Evolutionary conservation across 2,888 invertebrate species (phyloP).

Genomic region (Leptinotarsa haldemani): DNA sequence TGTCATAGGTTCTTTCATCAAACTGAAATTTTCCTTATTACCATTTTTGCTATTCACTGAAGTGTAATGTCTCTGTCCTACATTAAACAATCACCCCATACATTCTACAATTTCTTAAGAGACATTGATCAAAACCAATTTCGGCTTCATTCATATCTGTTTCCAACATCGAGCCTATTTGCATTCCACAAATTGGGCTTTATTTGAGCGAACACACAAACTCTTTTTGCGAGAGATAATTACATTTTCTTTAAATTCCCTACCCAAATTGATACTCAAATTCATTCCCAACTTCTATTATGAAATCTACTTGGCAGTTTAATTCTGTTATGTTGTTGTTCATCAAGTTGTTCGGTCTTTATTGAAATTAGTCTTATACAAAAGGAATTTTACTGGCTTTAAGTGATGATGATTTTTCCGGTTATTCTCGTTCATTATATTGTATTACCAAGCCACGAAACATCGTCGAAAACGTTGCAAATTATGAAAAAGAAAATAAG

Average conservation of each 20-base stretch:
- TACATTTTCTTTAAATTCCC: slow-evolving; percentile 33
- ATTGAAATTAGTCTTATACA: slow-evolving; percentile 10
- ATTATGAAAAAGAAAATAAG: neutral
- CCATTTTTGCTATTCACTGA: too few relatives aligned
- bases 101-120: neutral
- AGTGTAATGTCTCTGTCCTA: too few relatives aligned
- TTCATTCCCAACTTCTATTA: slow-evolving; percentile 32
- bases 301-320: slow-evolving; percentile 29
- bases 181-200: slow-evolving; percentile 28
- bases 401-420: slow-evolving; percentile 3
- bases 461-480: neutral
- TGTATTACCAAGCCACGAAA: neutral
- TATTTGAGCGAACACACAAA: slow-evolving; percentile 29
- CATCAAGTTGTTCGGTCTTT: slow-evolving; percentile 8
- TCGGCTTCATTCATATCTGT: neutral
- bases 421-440: neutral
- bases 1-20: too few relatives aligned
- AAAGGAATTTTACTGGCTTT: neutral
- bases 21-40: too few relatives aligned
- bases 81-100: neutral
- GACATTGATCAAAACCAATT: neutral
- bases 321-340: slow-evolving; percentile 30
- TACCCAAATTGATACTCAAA: slow-evolving; percentile 33
- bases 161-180: neutral
- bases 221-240: slow-evolving; percentile 29